Percentiles rank a stretch among this genome's conserved stretches.
Evolutionary conservation across 1,140 invertebrate species (phyloP).

Genomic region (Phocides pigmalion): DNA sequence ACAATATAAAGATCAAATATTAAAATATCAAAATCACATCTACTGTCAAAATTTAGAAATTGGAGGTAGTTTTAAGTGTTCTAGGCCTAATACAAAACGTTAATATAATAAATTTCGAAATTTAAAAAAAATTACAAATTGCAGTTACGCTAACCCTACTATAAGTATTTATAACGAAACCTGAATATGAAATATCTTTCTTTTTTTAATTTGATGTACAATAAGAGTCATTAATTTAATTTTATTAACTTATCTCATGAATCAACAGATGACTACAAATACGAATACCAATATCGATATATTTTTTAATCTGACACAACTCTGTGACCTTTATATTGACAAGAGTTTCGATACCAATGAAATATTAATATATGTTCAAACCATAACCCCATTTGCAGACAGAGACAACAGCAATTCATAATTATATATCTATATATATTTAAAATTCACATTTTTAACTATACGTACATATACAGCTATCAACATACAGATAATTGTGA

Average conservation of each 20-base stretch:
- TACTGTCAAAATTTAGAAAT: not conserved
- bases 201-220: too few species aligned
- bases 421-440: constrained; percentile 10
- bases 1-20: not conserved
- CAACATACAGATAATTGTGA: constrained; percentile 58
- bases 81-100: not conserved
- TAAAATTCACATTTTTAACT: constrained; percentile 34
- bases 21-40: not conserved
- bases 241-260: too few species aligned
- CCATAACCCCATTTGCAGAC: constrained; percentile 29
- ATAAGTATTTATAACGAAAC: too few species aligned
- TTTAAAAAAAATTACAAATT: too few species aligned
- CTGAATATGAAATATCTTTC: too few species aligned
- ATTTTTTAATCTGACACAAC: too few species aligned
- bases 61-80: not conserved
- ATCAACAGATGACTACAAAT: too few species aligned
- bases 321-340: too few species aligned
- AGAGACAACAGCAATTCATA: constrained; percentile 7
- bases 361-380: not conserved
- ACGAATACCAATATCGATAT: too few species aligned
- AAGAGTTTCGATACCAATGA: too few species aligned
- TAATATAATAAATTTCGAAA: not conserved
- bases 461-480: constrained; percentile 38
- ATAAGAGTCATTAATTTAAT: too few species aligned
- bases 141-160: too few species aligned